phyloP scores from a whole-genome alignment of 2,888 invertebrate genomes.

The Pachydiplax longipennis region DNA sequence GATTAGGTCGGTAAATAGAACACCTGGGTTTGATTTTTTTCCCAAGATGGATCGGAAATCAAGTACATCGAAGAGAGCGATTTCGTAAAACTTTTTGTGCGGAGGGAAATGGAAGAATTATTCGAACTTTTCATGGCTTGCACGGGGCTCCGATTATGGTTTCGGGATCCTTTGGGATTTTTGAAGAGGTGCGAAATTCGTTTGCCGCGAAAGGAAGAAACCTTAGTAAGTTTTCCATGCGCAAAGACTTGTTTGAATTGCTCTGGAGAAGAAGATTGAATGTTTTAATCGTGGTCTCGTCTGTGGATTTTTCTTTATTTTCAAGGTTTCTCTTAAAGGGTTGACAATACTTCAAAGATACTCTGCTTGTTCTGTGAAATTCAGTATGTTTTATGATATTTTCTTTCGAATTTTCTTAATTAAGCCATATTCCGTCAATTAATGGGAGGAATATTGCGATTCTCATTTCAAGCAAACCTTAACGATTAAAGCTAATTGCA shows the following conservation, averaged over 20 bases:
- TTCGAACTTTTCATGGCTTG: neutral
- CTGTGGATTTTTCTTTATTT: neutral
- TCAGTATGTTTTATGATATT: too few species aligned
- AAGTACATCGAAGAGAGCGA: neutral
- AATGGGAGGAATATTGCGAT: too few species aligned
- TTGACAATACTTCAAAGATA: too few species aligned
- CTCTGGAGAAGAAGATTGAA: neutral
- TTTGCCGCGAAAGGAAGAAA: neutral
- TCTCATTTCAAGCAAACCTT: too few species aligned
- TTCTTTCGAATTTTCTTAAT: too few species aligned
- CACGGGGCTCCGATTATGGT: neutral
- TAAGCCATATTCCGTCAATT: too few species aligned
- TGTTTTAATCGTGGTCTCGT: neutral
- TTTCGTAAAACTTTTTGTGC: neutral
- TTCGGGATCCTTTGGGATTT: neutral
- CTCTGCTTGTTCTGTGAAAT: too few species aligned
- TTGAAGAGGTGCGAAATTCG: neutral
- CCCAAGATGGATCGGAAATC: neutral
- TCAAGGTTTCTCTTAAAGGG: too few species aligned
- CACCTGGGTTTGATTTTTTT: neutral
- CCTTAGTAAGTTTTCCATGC: neutral
- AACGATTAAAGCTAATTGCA: too few species aligned
- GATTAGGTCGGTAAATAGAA: neutral
- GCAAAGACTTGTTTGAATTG: neutral
- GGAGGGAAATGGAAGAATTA: neutral